Percentiles rank a stretch among this genome's conserved stretches.
Evolutionary conservation across 2,888 invertebrate species (phyloP).

Genomic region (Lasioglossum malachurum): DNA sequence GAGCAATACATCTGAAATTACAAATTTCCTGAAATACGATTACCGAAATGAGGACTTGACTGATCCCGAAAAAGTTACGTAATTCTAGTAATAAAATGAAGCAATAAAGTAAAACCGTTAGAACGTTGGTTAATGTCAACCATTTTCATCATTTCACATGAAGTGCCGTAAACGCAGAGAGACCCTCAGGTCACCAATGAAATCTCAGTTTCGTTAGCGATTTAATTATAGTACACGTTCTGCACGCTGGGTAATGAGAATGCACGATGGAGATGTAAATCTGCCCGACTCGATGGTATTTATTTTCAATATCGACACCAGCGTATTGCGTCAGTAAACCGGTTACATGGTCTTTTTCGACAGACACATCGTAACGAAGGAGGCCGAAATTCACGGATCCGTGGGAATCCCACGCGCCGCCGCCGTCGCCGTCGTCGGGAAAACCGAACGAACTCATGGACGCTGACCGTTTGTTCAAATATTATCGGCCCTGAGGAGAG

Average conservation of each 20-base stretch:
- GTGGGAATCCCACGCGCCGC: constrained; percentile 23
- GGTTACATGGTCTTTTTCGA: constrained; percentile 16
- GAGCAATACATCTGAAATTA: not conserved
- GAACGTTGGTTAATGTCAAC: not conserved
- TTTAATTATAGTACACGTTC: not conserved
- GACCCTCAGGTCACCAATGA: not conserved
- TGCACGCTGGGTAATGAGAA: constrained; percentile 36
- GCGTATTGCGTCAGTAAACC: constrained; percentile 33
- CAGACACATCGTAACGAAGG: constrained; percentile 13
- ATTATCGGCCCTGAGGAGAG: constrained; percentile 37
- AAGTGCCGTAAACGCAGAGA: not conserved
- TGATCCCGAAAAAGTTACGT: not conserved
- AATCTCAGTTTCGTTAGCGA: not conserved
- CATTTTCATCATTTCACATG: not conserved
- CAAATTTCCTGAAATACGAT: not conserved
- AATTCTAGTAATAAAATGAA: not conserved
- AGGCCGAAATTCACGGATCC: constrained; percentile 15
- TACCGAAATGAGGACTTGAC: not conserved
- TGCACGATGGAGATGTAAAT: constrained; percentile 19
- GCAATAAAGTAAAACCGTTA: not conserved
- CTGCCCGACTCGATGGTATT: constrained; percentile 22
- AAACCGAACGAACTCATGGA: constrained; percentile 14
- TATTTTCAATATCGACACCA: constrained; percentile 14
- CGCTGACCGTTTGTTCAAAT: constrained; percentile 37
- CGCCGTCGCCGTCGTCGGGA: too few relatives aligned